Percentiles rank a stretch among this genome's conserved stretches.
Evolutionary conservation across 2,113 vertebrate species (phyloP).

Genomic region (Ophiodon elongatus): DNA sequence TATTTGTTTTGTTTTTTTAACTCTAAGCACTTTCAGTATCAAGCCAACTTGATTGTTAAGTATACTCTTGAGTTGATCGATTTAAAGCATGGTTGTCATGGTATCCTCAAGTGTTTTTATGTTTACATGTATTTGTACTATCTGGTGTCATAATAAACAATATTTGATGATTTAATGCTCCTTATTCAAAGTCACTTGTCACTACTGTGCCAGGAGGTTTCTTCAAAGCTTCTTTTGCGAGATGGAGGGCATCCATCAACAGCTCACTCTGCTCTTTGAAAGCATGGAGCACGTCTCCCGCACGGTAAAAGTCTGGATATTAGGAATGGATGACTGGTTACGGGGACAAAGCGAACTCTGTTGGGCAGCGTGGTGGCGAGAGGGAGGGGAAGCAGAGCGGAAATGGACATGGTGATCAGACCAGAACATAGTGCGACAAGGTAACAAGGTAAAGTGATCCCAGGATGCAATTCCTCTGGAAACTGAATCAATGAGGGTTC

Average conservation of each 20-base stretch:
- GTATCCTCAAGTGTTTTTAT: conserved; percentile 28
- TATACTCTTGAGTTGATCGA: conserved; percentile 28
- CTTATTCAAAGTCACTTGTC: conserved; percentile 45
- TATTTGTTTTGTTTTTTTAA: not conserved
- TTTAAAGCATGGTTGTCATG: conserved; percentile 31
- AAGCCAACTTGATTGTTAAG: conserved; percentile 32
- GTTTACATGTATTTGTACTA: conserved; percentile 58
- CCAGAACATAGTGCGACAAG: conserved; percentile 79
- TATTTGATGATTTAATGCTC: conserved; percentile 11
- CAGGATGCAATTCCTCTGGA: conserved; percentile 67
- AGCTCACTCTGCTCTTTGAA: conserved; percentile 61
- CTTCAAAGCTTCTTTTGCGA: conserved; percentile 46
- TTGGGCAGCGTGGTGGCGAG: conserved; percentile 50
- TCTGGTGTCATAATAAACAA: conserved; percentile 70
- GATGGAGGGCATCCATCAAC: conserved; percentile 62
- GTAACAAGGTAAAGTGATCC: conserved; percentile 83
- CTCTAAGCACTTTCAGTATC: conserved; percentile 47
- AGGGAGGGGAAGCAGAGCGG: conserved; percentile 62
- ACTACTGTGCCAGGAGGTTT: conserved; percentile 40
- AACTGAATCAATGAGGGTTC: conserved; percentile 80
- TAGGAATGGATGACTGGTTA: conserved; percentile 71
- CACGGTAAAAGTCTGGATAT: conserved; percentile 62
- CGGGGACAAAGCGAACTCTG: conserved; percentile 78
- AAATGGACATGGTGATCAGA: conserved; percentile 79
- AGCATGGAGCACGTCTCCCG: conserved; percentile 68